Base-by-base conservation (phyloP, 1,140 invertebrate species). In the Liolophura sinensis region DNA sequence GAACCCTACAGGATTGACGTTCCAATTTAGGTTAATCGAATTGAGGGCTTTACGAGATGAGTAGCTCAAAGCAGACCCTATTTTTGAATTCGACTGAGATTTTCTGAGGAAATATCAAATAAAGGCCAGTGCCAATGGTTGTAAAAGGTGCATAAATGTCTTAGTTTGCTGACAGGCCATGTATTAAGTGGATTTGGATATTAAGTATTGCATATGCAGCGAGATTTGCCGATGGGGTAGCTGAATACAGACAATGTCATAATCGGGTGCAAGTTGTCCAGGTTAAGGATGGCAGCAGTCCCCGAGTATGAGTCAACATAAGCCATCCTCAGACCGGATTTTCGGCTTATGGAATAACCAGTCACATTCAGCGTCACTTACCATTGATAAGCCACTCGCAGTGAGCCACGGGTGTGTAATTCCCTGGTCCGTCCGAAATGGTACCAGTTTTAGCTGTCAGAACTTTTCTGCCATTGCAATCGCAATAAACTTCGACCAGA, bases 351-450 rank as follows among this genome's bases (percentile, higher is more conserved):
- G 31, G 48, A 40, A 62, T 20, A 51, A 56, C 52, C 24, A 49
- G 64, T 20, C 60, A 60, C 12, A 18, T 59, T 58, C 31, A 46
- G 22, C 22, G 16, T 40, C 12, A 75, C 77, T 77, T 83, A 91
- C 90, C 90, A 88, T 92, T 92, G 74, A 97, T 96, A 49, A 97
- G 89, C 95, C 95, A 97, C 88, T 97, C 94, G 84, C 95, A 97
- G 78, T 96, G 93, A 61, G 93, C 94, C 81, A 95, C 92, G 84
- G 93, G 91, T 57, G 92, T 94, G 77, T 97, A 97, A 80, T 95
- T 93, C 67, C 89, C 88, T 22, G 92, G 91, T n/a, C 94, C 95
- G 88, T 96, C 93, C 62, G 91, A 92, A 68, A 97, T 93, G 54
- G 92, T 88, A n/a, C 94, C 94, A 87, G 89, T 92, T 5, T 74